Base-by-base conservation (phyloP, 2,888 invertebrate genomes). In the Ptychoptera albimana region DNA sequence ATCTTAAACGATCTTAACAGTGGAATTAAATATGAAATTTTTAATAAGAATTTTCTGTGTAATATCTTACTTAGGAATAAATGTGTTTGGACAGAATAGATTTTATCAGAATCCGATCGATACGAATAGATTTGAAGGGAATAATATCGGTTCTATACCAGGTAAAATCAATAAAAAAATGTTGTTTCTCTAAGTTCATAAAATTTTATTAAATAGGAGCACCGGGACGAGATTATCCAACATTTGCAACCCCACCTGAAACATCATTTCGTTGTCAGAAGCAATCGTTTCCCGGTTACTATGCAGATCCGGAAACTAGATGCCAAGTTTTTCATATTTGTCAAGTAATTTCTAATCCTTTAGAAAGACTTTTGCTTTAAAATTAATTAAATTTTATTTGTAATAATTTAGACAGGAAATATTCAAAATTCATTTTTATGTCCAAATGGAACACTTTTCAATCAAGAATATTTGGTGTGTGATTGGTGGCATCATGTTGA, bases 401-500 rank as follows among this genome's bases (percentile, higher is more conserved):
- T n/a, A n/a, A n/a, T n/a, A n/a, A n/a, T n/a, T n/a, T n/a, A 23
- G 23, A 54, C 52, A 43, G 52, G 51, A 5, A 58, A 60, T 29
- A 36, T 37, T 15, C 53, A 55, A n/a, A 60, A 61, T 45, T 56
- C 56, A 2, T 66, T 68, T 55, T 56, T 68, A 8, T 68, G 68
- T 50, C 64, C 68, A 11, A 65, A 66, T 50, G 68, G 67, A 42
- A 67, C 68, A 1, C 50, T 68, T 14, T 68, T 68, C 54, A 66
- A 66, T 49, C 68, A 68, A 51, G 58, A 44, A 48, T 49, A 37
- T 37, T 48, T 58, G 23, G 55, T 58, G 16, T 68, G 68, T 46
- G 67, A 64, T 43, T 68, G 68, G 66, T 68, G 67, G 67, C 58
- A 58, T 50, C 63, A 63, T 45, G 60, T 65, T 42, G 62, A 66